Base-by-base conservation (phyloP, 2,888 invertebrate species). In the Sphaerophoria taeniata region DNA sequence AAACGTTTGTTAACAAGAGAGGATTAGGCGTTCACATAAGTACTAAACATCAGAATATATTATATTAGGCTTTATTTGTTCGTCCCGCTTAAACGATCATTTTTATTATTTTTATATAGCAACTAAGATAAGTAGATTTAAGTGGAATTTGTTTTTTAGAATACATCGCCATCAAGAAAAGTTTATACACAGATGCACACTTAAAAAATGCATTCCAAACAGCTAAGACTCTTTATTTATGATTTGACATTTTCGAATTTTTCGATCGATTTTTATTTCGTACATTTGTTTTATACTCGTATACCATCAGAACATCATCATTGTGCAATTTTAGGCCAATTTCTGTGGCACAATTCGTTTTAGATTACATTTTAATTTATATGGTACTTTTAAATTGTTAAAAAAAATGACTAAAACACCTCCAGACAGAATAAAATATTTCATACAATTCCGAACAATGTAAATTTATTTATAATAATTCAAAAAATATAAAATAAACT, bases 1-100 rank as follows among this genome's bases (percentile, higher is more conserved):
- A 71, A 60, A 71, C 63, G 0, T 85, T 81, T 31, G 76, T 70
- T 3, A 77, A 77, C 58, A 81, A 81, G 11, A 71, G 85, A n/a
- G 77, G 81, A 47, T 31, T 85, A 14, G 53, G 51, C 12, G 73
- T 77, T 2, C 85, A 85, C 36, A 73, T 73, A 5, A 63, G 72
- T 11, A 65, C 73, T 11, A 85, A 81, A 55, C 85, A 85, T 58
- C 55, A 56, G 31, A 70, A 45, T 16, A 43, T 43, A 33, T 12
- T 33, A 67, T 69, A 51, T 43, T 67, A 65, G 51, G 24, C n/a
- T 39, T 9, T 67, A n/a, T 24, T 39, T 65, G 34, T 24, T 51
- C 24, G 49, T 31, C 4, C 3, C 6, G 16, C 4, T 11, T 49
- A 14, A 36, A 67, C 36, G 36, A 16, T 69, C 16, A 55, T 31